Evolutionary conservation across 2,113 vertebrate genomes (phyloP), one percentile per base, ranked within the genome.

Genomic region (Cottus gobio): DNA sequence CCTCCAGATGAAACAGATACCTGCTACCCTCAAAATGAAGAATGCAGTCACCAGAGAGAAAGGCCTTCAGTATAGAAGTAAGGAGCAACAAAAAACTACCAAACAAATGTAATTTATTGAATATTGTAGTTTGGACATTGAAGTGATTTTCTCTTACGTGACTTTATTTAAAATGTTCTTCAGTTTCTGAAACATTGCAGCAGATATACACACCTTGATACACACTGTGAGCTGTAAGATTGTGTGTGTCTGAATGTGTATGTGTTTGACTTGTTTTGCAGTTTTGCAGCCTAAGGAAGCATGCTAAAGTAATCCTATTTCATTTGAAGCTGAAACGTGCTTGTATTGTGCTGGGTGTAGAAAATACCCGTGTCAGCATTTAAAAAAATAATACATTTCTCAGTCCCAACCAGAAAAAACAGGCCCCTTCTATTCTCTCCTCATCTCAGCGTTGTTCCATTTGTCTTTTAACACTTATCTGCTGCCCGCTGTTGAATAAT

Each of bases 401-500:
- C 61, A 5, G 46, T 60, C 44, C 36, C 63, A 60, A 75, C 36
- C 61, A 80, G 3, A 31, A 61, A 75, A 84, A 77, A 48, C 70
- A 26, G 24, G 5, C 28, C 65, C 2, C 13, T 79, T 80, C 71
- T 54, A 5, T 82, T 86, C 80, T 20, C 64, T 52, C 63, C 71
- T 37, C 58, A 22, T 81, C 70, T 86, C 76, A 18, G 48, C 80
- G 86, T 91, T 90, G 80, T 87, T 88, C 87, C 67, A 62, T 83
- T 76, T 85, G 81, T 88, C 88, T 89, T 87, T 85, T 71, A 82
- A 79, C 64, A 60, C 72, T 88, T 85, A 87, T 85, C 84, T 76
- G 36, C 79, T 80, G 75, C 58, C 67, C 16, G 39, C 64, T 80
- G 74, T 78, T 82, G 89, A 89, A 88, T 80, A 77, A 75, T 79